Evolutionary conservation across 2,888 invertebrate species (phyloP), one percentile per base, ranked within the genome.

Genomic region (Clusia tigrina): DNA sequence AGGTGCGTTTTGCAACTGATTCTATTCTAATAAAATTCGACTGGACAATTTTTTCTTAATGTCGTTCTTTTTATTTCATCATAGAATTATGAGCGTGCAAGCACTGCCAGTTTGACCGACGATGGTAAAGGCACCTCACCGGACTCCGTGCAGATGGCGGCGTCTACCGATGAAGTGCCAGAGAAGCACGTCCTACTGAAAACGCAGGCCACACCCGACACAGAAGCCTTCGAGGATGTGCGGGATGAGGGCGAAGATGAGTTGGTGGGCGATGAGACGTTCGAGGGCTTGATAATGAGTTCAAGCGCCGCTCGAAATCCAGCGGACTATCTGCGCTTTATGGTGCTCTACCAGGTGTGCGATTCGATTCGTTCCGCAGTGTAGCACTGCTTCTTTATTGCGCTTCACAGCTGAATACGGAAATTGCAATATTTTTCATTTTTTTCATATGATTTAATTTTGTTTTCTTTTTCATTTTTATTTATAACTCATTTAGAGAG

Each of bases 341-440:
- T 83, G 83, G 69, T 83, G 1, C 71, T 74, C 23, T 83, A 82
- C 70, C 83, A 83, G 79, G 83, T 83, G 71, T 17, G 66, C n/a
- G 10, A 25, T 60, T 48, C 20, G 17, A n/a, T n/a, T n/a, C n/a
- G n/a, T n/a, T 5, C 48, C 20, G 15, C 5, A 32, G 10, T 51
- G 37, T 55, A n/a, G 5, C 15, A 12, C n/a, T 18, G 18, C 9
- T 57, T 20, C 18, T 58, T 23, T 62, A 24, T 63, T 62, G 24
- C 57, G 18, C 18, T 9, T n/a, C n/a, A n/a, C n/a, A n/a, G n/a
- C n/a, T n/a, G n/a, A n/a, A 53, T 53, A 20, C 54, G n/a, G 15
- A 26, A 48, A 12, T 66, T 58, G 46, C 2, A 18, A 42, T 25
- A 6, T 60, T 56, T 56, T 9, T 17, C 12, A 42, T 46, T 56